Evolutionary conservation across 2,797 vertebrate genomes (phyloP).

Genomic region (Phoeniculus purpureus): DNA sequence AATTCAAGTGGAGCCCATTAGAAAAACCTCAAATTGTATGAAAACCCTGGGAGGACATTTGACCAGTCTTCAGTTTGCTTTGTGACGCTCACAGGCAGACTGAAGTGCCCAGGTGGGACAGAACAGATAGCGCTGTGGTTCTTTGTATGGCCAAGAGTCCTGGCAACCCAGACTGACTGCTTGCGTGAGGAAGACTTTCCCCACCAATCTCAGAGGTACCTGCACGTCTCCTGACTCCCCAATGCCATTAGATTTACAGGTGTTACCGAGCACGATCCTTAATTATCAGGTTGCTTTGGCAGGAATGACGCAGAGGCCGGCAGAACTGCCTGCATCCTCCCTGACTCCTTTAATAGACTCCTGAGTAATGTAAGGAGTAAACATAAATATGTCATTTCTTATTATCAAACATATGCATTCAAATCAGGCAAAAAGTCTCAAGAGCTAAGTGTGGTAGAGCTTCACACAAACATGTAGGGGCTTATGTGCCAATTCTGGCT

Average conservation of each 20-base stretch:
- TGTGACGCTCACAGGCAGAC: not conserved
- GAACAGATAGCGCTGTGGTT: not conserved
- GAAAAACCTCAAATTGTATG: not conserved
- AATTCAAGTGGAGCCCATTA: not conserved
- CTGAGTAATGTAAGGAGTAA: not conserved
- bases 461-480: conserved; percentile 22
- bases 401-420: conserved; percentile 33
- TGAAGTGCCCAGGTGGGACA: not conserved
- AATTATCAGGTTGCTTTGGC: not conserved
- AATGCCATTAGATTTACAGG: not conserved
- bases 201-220: not conserved
- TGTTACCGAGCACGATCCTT: not conserved
- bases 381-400: conserved; percentile 45
- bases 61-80: not conserved
- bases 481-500: conserved; percentile 24
- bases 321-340: not conserved
- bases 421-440: conserved; percentile 32
- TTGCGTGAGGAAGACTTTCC: fast-evolving
- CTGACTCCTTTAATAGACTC: not conserved
- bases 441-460: conserved; percentile 19
- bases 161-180: not conserved
- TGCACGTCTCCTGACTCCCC: not conserved
- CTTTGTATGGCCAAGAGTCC: not conserved
- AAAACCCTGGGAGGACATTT: not conserved
- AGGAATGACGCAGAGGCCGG: not conserved